Base-by-base conservation (phyloP, 2,888 invertebrate species). In the Leptopilina myrica region DNA sequence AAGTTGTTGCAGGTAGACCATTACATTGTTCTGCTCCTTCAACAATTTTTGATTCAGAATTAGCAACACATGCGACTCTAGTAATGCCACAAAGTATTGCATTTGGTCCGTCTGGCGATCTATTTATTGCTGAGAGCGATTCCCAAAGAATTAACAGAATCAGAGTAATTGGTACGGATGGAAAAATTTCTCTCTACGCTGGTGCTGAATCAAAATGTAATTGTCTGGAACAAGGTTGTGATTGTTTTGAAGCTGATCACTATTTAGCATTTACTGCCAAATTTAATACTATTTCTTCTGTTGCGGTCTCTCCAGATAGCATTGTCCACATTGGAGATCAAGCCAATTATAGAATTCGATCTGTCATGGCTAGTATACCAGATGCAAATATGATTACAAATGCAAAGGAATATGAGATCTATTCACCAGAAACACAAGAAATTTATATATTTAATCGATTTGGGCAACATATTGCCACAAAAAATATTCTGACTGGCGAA, bases 71-170 rank as follows among this genome's bases (percentile, higher is more conserved):
- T 86, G 97, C 98, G 0, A 96, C 97, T 0, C 93, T 99, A 46
- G 97, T 97, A 0, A 97, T 97, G 95, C 98, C 98, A 0, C 97
- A 98, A 89, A 98, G 98, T 87, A 96, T 99, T 76, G 96, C 98
- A 0, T 98, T 99, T 86, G 97, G 97, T 14, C 96, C 98, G 0
- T 95, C 97, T 66, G 99, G 99, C 5, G 96, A 98, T 88, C 92
- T 99, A 12, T 99, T 96, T 89, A 97, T 99, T 0, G 98, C 98
- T 0, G 99, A 99, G 91, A 98, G 98, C 87, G 98, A 99, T 91
- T 97, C 98, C 0, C 98, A 98, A 91, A 94, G 98, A 84, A 97
- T 98, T 77, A 98, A 99, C 91, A 94, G 98, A 76, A 95, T 98
- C 0, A 93, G 98, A 20, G 95, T 98, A 0, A 97, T 99, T 77